Evolutionary conservation across 2,888 invertebrate genomes (phyloP).

Genomic region (Oscheius myriophilus): DNA sequence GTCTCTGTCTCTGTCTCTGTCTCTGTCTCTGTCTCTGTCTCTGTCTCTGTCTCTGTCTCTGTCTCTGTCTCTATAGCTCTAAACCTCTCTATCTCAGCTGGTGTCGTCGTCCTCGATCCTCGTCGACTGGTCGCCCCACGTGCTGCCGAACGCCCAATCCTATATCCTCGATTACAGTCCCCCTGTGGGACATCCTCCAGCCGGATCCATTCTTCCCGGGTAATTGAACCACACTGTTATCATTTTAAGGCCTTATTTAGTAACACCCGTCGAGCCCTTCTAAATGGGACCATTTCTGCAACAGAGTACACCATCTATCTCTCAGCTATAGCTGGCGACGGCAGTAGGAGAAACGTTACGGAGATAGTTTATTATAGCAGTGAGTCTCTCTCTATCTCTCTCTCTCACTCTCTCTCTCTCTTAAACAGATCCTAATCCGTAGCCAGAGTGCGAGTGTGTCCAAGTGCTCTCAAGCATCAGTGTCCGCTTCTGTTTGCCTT

Average conservation of each 20-base stretch:
- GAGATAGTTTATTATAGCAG: slow-evolving; percentile 56
- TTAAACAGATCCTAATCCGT: not conserved
- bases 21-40: not conserved
- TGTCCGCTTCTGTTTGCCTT: slow-evolving; percentile 20
- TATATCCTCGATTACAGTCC: slow-evolving; percentile 62
- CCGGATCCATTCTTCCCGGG: slow-evolving; percentile 46
- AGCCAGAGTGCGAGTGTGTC: slow-evolving; percentile 13
- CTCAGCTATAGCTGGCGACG: slow-evolving; percentile 56
- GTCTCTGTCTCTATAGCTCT: not conserved
- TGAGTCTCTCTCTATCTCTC: slow-evolving; percentile 38
- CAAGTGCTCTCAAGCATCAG: slow-evolving; percentile 21
- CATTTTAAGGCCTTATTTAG: slow-evolving; percentile 28
- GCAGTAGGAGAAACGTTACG: slow-evolving; percentile 47
- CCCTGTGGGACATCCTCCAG: slow-evolving; percentile 55
- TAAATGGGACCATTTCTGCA: slow-evolving; percentile 63
- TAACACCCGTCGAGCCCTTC: slow-evolving; percentile 43
- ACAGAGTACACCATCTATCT: slow-evolving; percentile 62
- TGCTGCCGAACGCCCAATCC: slow-evolving; percentile 44
- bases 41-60: not conserved
- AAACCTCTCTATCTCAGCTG: not conserved
- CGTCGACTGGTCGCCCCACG: slow-evolving; percentile 55
- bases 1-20: not conserved
- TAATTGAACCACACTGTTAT: slow-evolving; percentile 21
- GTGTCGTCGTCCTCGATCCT: slow-evolving; percentile 53
- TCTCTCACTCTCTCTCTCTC: not conserved